Percentiles rank a stretch among this genome's conserved stretches.
phyloP scores from a whole-genome alignment of 1,140 invertebrate genomes.

The Meloidogyne floridensis region DNA sequence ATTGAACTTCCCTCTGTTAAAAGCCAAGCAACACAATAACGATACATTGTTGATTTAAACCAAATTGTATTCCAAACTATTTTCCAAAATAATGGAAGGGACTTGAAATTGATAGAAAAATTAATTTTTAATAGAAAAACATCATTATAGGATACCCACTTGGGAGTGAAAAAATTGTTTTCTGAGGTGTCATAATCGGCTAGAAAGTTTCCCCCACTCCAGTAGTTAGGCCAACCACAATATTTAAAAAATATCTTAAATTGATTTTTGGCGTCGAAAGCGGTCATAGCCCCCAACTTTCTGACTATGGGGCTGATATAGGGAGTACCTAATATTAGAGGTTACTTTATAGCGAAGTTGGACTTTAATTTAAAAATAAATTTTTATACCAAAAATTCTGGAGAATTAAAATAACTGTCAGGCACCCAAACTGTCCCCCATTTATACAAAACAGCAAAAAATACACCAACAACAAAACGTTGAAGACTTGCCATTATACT shows the following conservation, averaged over 20 bases:
- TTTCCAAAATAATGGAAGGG: slow-evolving; percentile 64
- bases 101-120: slow-evolving; percentile 52
- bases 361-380: background rate
- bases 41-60: slow-evolving; percentile 67
- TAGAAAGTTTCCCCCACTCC: too few species aligned
- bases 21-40: slow-evolving; percentile 59
- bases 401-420: slow-evolving; percentile 60
- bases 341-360: too few species aligned
- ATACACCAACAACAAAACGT: slow-evolving; percentile 65
- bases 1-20: slow-evolving; percentile 68
- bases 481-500: slow-evolving; percentile 58
- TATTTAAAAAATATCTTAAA: background rate
- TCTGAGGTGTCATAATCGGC: too few species aligned
- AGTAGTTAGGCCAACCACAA: too few species aligned
- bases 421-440: slow-evolving; percentile 64
- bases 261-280: too few species aligned
- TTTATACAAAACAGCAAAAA: slow-evolving; percentile 64
- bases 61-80: slow-evolving; percentile 67
- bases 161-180: too few species aligned
- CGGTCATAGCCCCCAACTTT: too few species aligned
- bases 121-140: too few species aligned
- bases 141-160: too few species aligned
- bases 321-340: too few species aligned
- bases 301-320: too few species aligned
- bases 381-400: slow-evolving; percentile 64